phyloP scores from a whole-genome alignment of 2,113 vertebrate genomes.

The Pelecanoides urinatrix region DNA sequence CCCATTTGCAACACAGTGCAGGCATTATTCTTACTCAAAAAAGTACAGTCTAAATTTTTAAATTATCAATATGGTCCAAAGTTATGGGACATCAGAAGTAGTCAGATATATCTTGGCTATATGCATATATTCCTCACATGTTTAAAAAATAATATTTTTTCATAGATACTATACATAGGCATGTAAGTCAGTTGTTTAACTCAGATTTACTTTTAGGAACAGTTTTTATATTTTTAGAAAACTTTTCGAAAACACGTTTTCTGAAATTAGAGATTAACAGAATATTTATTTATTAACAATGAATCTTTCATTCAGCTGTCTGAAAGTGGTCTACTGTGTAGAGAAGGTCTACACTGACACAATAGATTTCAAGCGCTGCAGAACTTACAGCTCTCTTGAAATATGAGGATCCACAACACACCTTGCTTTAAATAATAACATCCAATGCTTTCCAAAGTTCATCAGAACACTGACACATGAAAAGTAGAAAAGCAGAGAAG shows the following conservation, averaged over 20 bases:
- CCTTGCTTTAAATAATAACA: not conserved
- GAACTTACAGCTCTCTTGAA: not conserved
- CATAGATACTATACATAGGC: not conserved
- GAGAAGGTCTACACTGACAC: not conserved
- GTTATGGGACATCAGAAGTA: not conserved
- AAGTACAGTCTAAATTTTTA: not conserved
- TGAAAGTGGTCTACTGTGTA: not conserved
- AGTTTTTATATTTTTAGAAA: not conserved
- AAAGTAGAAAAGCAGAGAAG: not conserved
- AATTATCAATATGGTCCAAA: not conserved
- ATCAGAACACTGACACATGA: not conserved
- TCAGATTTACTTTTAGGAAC: not conserved
- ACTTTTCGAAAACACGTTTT: not conserved
- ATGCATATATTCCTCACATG: not conserved
- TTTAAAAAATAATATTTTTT: not conserved
- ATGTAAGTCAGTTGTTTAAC: not conserved
- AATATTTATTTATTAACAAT: not conserved
- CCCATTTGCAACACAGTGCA: not conserved
- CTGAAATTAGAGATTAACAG: not conserved
- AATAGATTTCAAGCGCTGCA: not conserved
- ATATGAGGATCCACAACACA: not conserved
- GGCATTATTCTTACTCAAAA: not conserved
- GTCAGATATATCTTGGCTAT: not conserved
- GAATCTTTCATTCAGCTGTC: not conserved
- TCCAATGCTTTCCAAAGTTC: not conserved